These are phyloP conservation scores for Drosophila borborema DNA, from an alignment of 2,888 invertebrate genomes.

Conservation along the genomic window DNA sequence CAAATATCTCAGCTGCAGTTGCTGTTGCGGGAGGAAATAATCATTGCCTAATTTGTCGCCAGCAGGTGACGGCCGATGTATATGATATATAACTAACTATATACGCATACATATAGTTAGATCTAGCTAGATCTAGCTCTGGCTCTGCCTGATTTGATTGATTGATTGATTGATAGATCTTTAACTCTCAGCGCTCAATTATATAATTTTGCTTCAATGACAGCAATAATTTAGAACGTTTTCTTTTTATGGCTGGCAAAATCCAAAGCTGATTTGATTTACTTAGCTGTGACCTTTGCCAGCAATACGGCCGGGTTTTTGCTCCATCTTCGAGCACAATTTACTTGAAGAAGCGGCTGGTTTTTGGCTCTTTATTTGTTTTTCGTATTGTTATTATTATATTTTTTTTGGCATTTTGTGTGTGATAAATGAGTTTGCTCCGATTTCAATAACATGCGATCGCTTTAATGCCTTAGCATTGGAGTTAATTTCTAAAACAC, in stretches of 20 bases:
- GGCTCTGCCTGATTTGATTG: conserved; percentile 17
- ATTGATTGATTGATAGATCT: conserved; percentile 26
- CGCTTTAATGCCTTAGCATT: conserved; percentile 58
- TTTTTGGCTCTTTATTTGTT: not conserved
- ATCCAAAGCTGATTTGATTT: conserved; percentile 19
- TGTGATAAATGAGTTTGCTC: conserved; percentile 76
- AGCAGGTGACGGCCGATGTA: conserved; percentile 49
- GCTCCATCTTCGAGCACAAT: conserved; percentile 27
- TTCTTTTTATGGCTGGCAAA: conserved; percentile 49
- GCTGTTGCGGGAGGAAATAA: conserved; percentile 16
- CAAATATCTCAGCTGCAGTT: conserved; percentile 5
- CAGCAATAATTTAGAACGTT: conserved; percentile 63
- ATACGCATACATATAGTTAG: not conserved
- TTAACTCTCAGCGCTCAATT: conserved; percentile 34
- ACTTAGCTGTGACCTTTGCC: conserved; percentile 43
- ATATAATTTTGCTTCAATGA: conserved; percentile 63
- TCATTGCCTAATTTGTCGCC: conserved; percentile 63
- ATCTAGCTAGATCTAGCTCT: not conserved
- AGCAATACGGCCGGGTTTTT: conserved; percentile 28
- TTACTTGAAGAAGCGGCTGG: conserved; percentile 27
- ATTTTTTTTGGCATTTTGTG: conserved; percentile 26
- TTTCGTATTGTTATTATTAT: not conserved
- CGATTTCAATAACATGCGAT: conserved; percentile 72
- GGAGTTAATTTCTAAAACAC: conserved; percentile 65
- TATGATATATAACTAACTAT: conserved; percentile 27